Evolutionary conservation across 2,888 invertebrate species (phyloP).

Genomic region (Sarcophaga rosellei): DNA sequence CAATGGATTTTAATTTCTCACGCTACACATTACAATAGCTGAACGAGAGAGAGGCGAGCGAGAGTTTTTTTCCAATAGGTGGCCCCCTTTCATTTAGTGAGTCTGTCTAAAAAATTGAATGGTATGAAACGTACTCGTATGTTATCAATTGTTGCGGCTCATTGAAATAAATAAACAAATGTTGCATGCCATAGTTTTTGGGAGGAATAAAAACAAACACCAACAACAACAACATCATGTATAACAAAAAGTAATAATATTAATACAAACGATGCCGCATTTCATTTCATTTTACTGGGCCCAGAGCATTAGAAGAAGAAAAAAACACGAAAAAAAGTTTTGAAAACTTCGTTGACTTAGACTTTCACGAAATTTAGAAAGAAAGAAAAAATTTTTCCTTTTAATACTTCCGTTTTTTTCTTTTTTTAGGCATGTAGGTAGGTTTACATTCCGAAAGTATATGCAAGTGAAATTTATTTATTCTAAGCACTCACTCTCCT

Average conservation of each 20-base stretch:
- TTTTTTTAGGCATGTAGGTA: constrained; percentile 11
- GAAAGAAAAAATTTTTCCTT: not conserved
- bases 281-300: constrained; percentile 2
- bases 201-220: constrained; percentile 4
- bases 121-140: constrained; percentile 21
- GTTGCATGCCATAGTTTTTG: constrained; percentile 52
- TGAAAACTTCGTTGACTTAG: not conserved
- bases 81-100: constrained; percentile 40
- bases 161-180: constrained; percentile 70
- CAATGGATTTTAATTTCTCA: constrained; percentile 59
- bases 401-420: constrained; percentile 33
- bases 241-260: not conserved
- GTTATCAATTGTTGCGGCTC: constrained; percentile 64
- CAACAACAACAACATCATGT: not conserved
- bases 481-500: not conserved
- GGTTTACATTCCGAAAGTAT: constrained; percentile 7
- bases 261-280: constrained; percentile 60
- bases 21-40: constrained; percentile 39
- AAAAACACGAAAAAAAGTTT: not conserved
- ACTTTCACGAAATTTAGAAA: constrained; percentile 34
- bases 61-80: constrained; percentile 10
- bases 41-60: not conserved
- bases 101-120: constrained; percentile 22
- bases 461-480: constrained; percentile 33
- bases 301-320: constrained; percentile 11